Percentiles rank a stretch among this genome's conserved stretches.
Conservation (phyloP, 2,113 vertebrate species). For the Pleuronectes platessa region DNA sequence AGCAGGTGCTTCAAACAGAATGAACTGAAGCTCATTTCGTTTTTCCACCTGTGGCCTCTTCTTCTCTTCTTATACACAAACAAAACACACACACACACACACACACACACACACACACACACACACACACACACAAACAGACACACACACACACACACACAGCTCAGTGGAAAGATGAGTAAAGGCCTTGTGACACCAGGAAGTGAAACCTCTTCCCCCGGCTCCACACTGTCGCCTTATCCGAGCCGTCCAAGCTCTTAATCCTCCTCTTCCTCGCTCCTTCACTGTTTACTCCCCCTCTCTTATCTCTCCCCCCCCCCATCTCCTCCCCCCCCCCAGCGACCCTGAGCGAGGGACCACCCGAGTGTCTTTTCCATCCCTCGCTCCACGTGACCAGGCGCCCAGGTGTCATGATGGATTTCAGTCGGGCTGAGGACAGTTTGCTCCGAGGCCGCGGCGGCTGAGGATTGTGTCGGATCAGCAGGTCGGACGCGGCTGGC, state of each 20-base stretch:
- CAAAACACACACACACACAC: too few relatives aligned
- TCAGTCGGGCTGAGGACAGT: constrained; percentile 24
- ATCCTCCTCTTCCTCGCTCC: constrained; percentile 18
- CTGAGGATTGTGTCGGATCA: constrained; percentile 55
- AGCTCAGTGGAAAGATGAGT: too few relatives aligned
- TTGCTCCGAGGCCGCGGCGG: constrained; percentile 32
- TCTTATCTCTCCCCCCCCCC: constrained; percentile 22
- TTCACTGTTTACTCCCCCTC: not conserved
- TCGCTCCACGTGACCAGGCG: constrained; percentile 37
- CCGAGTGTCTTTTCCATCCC: constrained; percentile 1
- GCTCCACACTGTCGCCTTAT: constrained; percentile 21
- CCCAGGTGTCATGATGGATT: constrained; percentile 58
- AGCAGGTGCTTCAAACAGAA: too few relatives aligned
- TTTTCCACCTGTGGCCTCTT: too few relatives aligned
- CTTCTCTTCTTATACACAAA: too few relatives aligned
- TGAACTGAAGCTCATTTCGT: too few relatives aligned
- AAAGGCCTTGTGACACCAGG: too few relatives aligned
- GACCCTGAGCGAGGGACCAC: too few relatives aligned
- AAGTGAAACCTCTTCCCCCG: not conserved
- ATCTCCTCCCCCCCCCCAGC: not conserved
- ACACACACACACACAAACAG: too few relatives aligned
- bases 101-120: too few relatives aligned
- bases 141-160: too few relatives aligned
- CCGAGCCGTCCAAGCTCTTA: not conserved
- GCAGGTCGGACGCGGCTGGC: constrained; percentile 48